Base-by-base conservation (phyloP, 1,140 invertebrate species). In the Camponotus floridanus region DNA sequence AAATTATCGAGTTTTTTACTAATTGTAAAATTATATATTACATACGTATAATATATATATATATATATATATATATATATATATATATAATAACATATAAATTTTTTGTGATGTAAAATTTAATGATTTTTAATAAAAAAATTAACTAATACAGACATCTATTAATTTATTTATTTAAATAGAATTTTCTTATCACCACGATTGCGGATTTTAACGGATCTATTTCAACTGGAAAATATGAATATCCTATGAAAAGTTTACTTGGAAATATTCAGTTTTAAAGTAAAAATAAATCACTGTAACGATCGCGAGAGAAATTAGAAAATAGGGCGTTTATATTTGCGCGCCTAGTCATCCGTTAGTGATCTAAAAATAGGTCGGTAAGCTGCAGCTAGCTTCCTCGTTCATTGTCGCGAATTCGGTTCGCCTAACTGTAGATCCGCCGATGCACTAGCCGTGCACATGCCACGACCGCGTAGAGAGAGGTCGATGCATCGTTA, bases 391-490 rank as follows among this genome's bases (percentile, higher is more conserved):
- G 87, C 85, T 89, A 83, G 91, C 92, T 94, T 94, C 94, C 92
- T 94, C 90, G 91, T 94, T 94, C 93, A 94, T 94, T 94, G 93
- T 94, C 92, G 92, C 92, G 92, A 95, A 95, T 95, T 95, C 92
- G 93, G 94, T 94, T 92, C 94, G 93, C 76, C 91, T 95, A 95
- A 95, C 94, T 93, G 94, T 95, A 94, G 89, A 91, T 91, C 78
- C 84, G 78, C 80, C 90, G 87, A 67, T 89, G 90, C 89, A 88
- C 89, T 88, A 90, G 88, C 88, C 89, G 87, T 88, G 90, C 87
- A 88, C 84, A 87, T 84, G 89, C 88, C 89, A 86, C 84, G 74
- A 85, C 74, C 87, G 83, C 45, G 36, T 55, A 84, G 59, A 45
- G 45, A 81, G 86, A 88, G 89, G 86, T 86, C 88, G 88, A 80